Conservation (phyloP, 1,140 invertebrate species). For the Listronotus oregonensis region DNA sequence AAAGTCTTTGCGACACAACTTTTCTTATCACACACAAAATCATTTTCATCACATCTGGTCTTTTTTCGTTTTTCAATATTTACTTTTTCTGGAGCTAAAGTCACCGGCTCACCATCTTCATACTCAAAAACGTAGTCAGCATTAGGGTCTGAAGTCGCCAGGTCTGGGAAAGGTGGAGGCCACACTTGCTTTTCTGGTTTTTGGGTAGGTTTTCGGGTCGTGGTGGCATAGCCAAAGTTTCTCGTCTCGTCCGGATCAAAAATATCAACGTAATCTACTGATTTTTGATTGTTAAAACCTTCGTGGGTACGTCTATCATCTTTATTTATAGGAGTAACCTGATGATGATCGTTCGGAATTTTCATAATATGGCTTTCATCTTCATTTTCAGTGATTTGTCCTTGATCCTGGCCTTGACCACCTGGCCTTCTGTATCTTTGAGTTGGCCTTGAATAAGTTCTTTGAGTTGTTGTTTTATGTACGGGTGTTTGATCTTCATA, state of each 20-base stretch:
- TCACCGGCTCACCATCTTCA: constrained; percentile 41
- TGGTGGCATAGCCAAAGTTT: constrained; percentile 13
- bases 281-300: constrained; percentile 30
- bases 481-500: too few species aligned
- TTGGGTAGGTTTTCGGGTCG: constrained; percentile 15
- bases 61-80: constrained; percentile 26
- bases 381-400: not conserved
- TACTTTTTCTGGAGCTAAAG: constrained; percentile 38
- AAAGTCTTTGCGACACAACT: constrained; percentile 69
- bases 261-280: constrained; percentile 39
- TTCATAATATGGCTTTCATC: constrained; percentile 18
- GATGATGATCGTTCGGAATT: constrained; percentile 8
- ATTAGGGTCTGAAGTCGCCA: constrained; percentile 57
- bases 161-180: constrained; percentile 48
- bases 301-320: constrained; percentile 1
- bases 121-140: constrained; percentile 56
- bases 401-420: not conserved
- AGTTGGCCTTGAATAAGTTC: not conserved
- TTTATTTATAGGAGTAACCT: constrained; percentile 19
- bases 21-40: constrained; percentile 45
- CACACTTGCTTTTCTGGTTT: constrained; percentile 32
- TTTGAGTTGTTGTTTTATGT: not conserved
- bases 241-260: constrained; percentile 25
- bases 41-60: constrained; percentile 33
- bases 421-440: not conserved